phyloP scores from a whole-genome alignment of 1,140 invertebrate species.

The Microplitis mediator region DNA sequence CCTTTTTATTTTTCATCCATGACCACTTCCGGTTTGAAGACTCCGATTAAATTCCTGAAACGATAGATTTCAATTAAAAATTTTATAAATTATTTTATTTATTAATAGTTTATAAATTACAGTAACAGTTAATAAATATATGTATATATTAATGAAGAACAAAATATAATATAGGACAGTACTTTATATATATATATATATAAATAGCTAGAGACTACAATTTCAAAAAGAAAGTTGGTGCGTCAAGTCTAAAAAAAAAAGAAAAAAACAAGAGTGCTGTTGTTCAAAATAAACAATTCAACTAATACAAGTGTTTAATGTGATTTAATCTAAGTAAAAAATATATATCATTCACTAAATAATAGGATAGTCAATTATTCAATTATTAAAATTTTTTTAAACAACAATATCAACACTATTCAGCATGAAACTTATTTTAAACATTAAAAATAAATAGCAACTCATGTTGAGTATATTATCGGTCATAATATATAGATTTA shows the following conservation, averaged over 20 bases:
- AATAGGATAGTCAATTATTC: background rate
- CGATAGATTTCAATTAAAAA: constrained; percentile 25
- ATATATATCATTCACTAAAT: background rate
- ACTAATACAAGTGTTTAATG: background rate
- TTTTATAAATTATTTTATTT: constrained; percentile 4
- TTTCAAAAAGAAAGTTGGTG: constrained; percentile 22
- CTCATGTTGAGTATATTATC: background rate
- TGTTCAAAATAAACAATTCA: constrained; percentile 7
- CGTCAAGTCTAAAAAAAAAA: constrained; percentile 5
- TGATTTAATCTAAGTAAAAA: background rate
- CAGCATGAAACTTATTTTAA: background rate
- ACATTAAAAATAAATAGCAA: constrained; percentile 17
- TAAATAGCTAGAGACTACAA: constrained; percentile 23
- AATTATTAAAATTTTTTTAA: background rate
- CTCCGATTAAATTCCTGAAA: constrained; percentile 17
- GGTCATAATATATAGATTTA: no score
- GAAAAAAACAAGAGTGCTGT: background rate
- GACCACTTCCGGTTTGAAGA: background rate
- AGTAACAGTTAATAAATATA: background rate
- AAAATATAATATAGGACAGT: background rate
- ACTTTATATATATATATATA: background rate
- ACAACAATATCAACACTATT: constrained; percentile 3
- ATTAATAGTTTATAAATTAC: constrained; percentile 5
- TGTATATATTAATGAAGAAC: background rate
- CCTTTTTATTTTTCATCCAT: constrained; percentile 1